These are phyloP conservation scores for Zosterops pallidus DNA, from an alignment of 2,113 vertebrate genomes.

Conservation along the genomic window DNA sequence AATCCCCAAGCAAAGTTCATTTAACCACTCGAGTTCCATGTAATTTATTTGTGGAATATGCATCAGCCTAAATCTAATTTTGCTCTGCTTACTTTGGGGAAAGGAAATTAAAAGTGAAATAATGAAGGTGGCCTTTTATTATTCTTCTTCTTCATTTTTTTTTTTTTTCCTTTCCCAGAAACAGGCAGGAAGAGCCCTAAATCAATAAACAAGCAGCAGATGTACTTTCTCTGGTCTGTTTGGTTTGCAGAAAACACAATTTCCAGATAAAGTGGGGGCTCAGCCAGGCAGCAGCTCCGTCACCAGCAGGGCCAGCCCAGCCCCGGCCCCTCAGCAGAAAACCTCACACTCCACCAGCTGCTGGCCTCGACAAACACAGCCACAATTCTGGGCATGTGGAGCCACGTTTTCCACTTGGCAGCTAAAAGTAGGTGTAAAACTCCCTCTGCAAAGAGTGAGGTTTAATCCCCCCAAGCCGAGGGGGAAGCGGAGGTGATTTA, in stretches of 20 bases:
- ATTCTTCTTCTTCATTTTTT: neutral
- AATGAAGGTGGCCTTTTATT: slow-evolving; percentile 23
- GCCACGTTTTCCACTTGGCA: neutral
- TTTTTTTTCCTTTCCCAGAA: slow-evolving; percentile 52
- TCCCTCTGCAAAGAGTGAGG: accelerated
- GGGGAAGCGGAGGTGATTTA: too few species aligned
- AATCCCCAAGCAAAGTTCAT: slow-evolving; percentile 55
- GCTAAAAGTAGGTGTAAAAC: neutral
- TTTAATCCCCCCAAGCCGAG: neutral
- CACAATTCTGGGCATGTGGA: neutral
- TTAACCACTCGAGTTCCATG: slow-evolving; percentile 35
- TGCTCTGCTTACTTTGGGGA: slow-evolving; percentile 57
- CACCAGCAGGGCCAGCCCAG: neutral
- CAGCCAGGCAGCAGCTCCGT: neutral
- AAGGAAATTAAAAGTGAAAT: slow-evolving; percentile 55
- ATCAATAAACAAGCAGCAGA: slow-evolving; percentile 58
- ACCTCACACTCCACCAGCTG: neutral
- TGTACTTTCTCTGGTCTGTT: neutral
- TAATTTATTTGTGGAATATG: slow-evolving; percentile 51
- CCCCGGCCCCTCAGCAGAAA: neutral
- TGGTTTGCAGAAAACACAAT: neutral
- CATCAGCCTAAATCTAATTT: slow-evolving; percentile 59
- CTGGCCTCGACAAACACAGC: neutral
- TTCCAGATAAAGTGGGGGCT: neutral
- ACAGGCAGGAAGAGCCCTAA: slow-evolving; percentile 47